phyloP scores from a whole-genome alignment of 1,140 invertebrate species.

The Drosophila murphyi region DNA sequence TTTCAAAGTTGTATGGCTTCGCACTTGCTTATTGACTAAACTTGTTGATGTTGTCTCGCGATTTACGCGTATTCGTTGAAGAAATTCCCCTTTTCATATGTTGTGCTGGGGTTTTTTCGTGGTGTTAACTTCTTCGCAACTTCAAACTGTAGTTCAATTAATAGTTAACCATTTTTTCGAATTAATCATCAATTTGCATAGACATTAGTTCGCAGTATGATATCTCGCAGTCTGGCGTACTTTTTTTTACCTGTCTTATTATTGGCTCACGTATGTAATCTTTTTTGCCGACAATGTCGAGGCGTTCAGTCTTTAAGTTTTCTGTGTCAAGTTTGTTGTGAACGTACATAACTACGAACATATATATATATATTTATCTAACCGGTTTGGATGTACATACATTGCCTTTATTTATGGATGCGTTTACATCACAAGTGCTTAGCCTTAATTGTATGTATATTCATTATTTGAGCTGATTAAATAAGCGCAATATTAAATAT shows the following conservation, averaged over 20 bases:
- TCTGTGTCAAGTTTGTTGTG: constrained; percentile 58
- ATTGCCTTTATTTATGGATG: constrained; percentile 18
- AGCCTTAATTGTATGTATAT: constrained; percentile 8
- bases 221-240: constrained; percentile 3
- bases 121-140: neutral
- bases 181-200: constrained; percentile 2
- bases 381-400: constrained; percentile 43
- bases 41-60: constrained; percentile 42
- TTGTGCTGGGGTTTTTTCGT: neutral
- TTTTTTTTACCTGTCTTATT: constrained; percentile 10
- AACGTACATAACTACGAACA: constrained; percentile 26
- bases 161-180: constrained; percentile 6
- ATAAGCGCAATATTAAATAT: constrained; percentile 1
- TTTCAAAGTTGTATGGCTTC: constrained; percentile 20
- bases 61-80: constrained; percentile 6
- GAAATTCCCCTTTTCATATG: constrained; percentile 18
- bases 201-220: neutral
- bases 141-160: constrained; percentile 12
- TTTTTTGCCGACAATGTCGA: constrained; percentile 18
- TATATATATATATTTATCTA: constrained; percentile 10
- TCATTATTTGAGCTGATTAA: neutral
- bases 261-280: constrained; percentile 23
- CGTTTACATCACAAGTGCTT: constrained; percentile 34
- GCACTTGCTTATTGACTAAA: constrained; percentile 33
- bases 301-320: constrained; percentile 31